Evolutionary conservation across 2,888 invertebrate genomes (phyloP).

Genomic region (Eumerus sabulonum): DNA sequence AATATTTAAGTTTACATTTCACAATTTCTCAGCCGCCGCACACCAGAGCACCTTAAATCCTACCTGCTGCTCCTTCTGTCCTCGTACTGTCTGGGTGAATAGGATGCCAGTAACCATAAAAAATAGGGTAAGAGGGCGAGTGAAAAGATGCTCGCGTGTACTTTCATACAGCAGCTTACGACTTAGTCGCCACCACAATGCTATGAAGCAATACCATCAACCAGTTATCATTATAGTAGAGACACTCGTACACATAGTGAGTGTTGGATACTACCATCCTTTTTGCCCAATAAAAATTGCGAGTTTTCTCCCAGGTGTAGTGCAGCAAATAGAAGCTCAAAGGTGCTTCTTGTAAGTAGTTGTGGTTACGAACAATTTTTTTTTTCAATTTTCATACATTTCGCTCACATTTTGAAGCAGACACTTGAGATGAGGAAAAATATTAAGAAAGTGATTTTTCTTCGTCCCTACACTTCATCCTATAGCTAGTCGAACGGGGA

Average conservation of each 20-base stretch:
- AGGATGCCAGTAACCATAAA: too few relatives aligned
- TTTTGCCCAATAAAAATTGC: background rate
- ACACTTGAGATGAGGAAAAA: slow-evolving; percentile 42
- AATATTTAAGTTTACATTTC: slow-evolving; percentile 68
- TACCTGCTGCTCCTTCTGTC: background rate
- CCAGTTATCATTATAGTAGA: slow-evolving; percentile 49
- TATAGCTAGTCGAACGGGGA: background rate
- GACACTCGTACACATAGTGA: too few relatives aligned
- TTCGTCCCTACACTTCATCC: slow-evolving; percentile 21
- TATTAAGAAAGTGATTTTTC: slow-evolving; percentile 62
- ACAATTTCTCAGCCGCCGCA: slow-evolving; percentile 40
- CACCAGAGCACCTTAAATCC: slow-evolving; percentile 1
- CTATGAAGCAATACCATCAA: slow-evolving; percentile 39
- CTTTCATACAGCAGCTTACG: background rate
- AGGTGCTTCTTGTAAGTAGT: slow-evolving; percentile 27
- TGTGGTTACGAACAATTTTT: slow-evolving; percentile 24
- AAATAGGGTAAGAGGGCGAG: too few relatives aligned
- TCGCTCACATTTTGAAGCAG: slow-evolving; percentile 19
- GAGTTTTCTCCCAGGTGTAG: too few relatives aligned
- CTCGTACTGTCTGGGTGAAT: too few relatives aligned
- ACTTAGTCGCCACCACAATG: slow-evolving; percentile 53
- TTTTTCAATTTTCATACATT: too few relatives aligned
- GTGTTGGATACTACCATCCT: background rate
- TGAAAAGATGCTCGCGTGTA: slow-evolving; percentile 20
- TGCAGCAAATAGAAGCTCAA: background rate